phyloP scores from a whole-genome alignment of 2,797 vertebrate species.

The Cottoperca gobio region DNA sequence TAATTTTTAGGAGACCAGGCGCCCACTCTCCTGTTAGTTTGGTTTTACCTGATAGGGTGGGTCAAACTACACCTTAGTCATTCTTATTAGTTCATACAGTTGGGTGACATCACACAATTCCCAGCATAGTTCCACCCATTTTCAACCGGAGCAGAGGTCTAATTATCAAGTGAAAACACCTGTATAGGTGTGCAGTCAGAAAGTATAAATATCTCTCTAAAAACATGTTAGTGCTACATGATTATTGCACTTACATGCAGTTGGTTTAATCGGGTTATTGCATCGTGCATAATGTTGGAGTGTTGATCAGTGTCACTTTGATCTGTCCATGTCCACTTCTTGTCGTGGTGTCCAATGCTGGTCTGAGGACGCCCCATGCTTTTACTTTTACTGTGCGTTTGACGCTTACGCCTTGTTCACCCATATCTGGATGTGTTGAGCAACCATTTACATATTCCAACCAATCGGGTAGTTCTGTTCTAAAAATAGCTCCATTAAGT shows the following conservation, averaged over 20 bases:
- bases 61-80: constrained; percentile 7
- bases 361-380: background rate
- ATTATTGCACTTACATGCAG: no score
- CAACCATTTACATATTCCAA: background rate
- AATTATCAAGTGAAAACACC: background rate
- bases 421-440: background rate
- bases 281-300: no score
- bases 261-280: no score
- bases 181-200: background rate
- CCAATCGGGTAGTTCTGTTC: background rate
- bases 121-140: no score
- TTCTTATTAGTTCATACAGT: background rate
- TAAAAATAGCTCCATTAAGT: background rate
- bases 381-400: background rate
- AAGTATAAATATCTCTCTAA: no score
- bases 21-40: background rate
- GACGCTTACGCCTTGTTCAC: background rate
- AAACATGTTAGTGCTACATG: background rate
- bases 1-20: no score
- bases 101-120: background rate
- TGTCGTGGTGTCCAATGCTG: background rate
- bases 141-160: no score
- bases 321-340: background rate
- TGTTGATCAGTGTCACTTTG: background rate
- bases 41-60: background rate